Evolutionary conservation across 1,140 invertebrate species (phyloP).

Genomic region (Sminthurinus signatus): DNA sequence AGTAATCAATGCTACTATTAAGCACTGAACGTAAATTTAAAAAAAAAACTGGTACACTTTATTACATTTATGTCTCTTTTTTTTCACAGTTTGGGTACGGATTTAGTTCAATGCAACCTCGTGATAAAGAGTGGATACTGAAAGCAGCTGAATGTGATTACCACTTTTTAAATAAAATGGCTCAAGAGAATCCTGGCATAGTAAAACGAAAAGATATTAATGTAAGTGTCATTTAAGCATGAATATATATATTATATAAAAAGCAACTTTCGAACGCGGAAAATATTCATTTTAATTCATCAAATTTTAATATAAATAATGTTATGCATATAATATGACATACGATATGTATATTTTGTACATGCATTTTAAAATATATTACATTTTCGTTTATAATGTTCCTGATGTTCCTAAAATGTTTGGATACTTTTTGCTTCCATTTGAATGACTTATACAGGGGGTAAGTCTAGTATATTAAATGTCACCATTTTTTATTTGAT

Average conservation of each 20-base stretch:
- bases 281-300: not conserved
- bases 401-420: no score
- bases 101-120: constrained; percentile 55
- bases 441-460: no score
- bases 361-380: no score
- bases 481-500: no score
- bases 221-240: constrained; percentile 4
- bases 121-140: constrained; percentile 74
- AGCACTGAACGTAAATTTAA: no score
- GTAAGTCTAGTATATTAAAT: no score
- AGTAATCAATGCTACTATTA: no score
- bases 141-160: constrained; percentile 73
- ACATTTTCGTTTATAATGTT: no score
- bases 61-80: not conserved
- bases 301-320: constrained; percentile 1
- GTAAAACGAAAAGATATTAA: constrained; percentile 69
- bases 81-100: constrained; percentile 27
- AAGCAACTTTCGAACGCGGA: not conserved
- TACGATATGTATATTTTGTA: no score
- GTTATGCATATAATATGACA: no score
- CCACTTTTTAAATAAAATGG: constrained; percentile 69
- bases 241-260: not conserved
- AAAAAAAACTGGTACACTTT: not conserved
- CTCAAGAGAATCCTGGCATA: constrained; percentile 69
- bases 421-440: no score